Evolutionary conservation across 2,888 invertebrate genomes (phyloP).

Genomic region (Amiota minor): DNA sequence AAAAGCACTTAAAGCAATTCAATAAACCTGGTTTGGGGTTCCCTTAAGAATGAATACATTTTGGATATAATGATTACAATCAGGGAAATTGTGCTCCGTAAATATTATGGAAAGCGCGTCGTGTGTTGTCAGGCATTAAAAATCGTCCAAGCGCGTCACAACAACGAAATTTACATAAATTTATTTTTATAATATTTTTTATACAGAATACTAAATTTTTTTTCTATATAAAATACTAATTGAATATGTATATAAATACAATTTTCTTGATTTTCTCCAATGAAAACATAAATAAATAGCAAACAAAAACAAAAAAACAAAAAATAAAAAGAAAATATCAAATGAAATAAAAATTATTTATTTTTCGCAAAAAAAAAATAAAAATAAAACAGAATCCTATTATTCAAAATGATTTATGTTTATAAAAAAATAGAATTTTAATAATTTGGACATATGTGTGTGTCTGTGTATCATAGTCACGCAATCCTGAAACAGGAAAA

Average conservation of each 20-base stretch:
- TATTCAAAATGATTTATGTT: no score
- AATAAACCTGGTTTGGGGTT: conserved; percentile 47
- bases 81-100: conserved; percentile 14
- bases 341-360: conserved; percentile 5
- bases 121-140: conserved; percentile 40
- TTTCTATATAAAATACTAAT: no score
- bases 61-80: neutral
- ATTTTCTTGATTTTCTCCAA: no score
- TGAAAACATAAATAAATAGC: neutral
- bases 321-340: no score
- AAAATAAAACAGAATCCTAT: no score
- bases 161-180: conserved; percentile 56
- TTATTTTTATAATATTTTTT: conserved; percentile 40
- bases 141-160: conserved; percentile 53
- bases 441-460: neutral
- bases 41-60: no score
- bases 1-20: conserved; percentile 60
- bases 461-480: conserved; percentile 51
- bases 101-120: no score
- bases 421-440: no score
- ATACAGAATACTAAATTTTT: neutral
- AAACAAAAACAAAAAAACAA: neutral
- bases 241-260: no score
- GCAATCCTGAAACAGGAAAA: conserved; percentile 51
- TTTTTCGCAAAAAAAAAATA: no score